Base-by-base conservation (phyloP, 2,888 invertebrate species). In the Plagodis dolabraria region DNA sequence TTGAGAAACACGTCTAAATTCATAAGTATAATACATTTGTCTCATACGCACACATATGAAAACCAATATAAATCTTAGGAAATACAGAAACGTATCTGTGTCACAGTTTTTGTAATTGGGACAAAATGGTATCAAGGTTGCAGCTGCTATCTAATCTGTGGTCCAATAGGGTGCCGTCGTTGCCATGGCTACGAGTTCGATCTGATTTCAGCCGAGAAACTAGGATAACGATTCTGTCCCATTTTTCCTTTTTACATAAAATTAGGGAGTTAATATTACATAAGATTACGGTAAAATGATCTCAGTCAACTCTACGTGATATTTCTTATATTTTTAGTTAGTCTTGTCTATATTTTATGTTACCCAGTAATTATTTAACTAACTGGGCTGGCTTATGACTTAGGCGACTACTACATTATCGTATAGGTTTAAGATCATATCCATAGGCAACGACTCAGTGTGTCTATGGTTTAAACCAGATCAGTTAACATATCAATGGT, bases 91-190 rank as follows among this genome's bases (percentile, higher is more conserved):
- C 35, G 36, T 33, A 46, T 49, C 49, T 58, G 11, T 60, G 56
- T 55, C 52, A 53, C 50, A 46, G 49, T 47, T 55, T 63, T 55
- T 54, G 62, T 45, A 68, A 65, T 64, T 68, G 63, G 65, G 57
- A 50, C 68, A 53, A 44, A 53, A 42, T 43, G 44, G 46, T 60
- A 52, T 56, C 56, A 65, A 68, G 62, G 57, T 61, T 56, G 51
- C 10, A 45, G 33, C 42, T 9, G 34, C 10, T 40, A 40, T 40
- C 40, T 40, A 40, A 40, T 40, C 40, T 40, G 40, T 10, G 40
- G 40, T 40, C 10, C 40, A 40, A 10, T 10, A 10, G 40, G 40
- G 38, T 52, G 45, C 33, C 56, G 60, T 65, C 11, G 50, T 50
- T 60, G 56, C 45, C 58, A 62, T 58, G 40, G 62, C 52, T 46